Evolutionary conservation across 2,113 vertebrate species (phyloP).

Genomic region (Cebidichthys violaceus): DNA sequence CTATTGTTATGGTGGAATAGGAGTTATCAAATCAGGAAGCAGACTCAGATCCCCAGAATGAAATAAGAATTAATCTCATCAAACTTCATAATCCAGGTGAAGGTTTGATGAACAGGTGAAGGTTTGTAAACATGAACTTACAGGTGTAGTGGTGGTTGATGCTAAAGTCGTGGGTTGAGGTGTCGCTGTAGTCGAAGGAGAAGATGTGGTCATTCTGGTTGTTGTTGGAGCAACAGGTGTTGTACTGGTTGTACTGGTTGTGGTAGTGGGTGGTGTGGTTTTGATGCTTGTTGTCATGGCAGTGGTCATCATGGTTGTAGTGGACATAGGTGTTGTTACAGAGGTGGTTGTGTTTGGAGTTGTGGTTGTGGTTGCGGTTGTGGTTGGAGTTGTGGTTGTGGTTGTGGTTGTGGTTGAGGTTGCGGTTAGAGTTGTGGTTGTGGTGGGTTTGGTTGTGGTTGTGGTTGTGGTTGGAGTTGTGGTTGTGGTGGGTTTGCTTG

Average conservation of each 20-base stretch:
- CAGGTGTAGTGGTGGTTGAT: constrained; percentile 7
- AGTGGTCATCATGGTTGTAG: background rate
- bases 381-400: too few relatives aligned
- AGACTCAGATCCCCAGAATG: too few relatives aligned
- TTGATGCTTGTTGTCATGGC: background rate
- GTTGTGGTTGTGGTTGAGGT: too few relatives aligned
- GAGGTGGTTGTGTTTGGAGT: background rate
- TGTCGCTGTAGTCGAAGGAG: background rate
- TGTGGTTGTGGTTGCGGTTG: too few relatives aligned
- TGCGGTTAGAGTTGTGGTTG: too few relatives aligned
- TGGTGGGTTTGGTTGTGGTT: background rate
- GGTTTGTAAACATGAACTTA: constrained; percentile 19
- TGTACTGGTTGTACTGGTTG: background rate
- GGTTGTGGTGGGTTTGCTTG: background rate
- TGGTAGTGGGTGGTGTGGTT: background rate
- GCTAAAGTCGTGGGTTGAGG: constrained; percentile 12
- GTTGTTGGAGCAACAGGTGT: background rate
- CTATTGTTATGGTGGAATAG: too few relatives aligned
- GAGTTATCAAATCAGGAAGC: too few relatives aligned
- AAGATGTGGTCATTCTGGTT: background rate
- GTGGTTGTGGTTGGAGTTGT: background rate
- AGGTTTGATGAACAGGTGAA: too few relatives aligned
- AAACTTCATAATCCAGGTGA: too few relatives aligned
- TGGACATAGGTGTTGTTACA: background rate
- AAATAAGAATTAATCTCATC: too few relatives aligned